Conservation (phyloP, 1,140 invertebrate genomes). For the Drosophila kepulauana region DNA sequence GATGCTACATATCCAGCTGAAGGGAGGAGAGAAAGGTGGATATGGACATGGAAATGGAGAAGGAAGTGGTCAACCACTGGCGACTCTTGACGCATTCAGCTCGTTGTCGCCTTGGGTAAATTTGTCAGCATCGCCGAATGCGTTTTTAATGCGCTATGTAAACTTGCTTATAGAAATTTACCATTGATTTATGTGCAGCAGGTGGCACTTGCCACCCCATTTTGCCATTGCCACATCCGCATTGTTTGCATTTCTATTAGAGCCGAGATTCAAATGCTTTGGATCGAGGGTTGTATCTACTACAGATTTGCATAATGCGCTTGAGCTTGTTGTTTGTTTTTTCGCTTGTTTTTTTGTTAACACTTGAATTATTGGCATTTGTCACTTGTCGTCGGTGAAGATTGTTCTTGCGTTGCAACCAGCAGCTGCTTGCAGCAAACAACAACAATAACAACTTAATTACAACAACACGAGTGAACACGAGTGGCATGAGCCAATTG, state of each 20-base stretch:
- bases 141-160: conserved; percentile 62
- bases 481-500: conserved; percentile 69
- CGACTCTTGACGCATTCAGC: conserved; percentile 11
- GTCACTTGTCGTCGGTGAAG: conserved; percentile 27
- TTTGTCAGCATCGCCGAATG: conserved; percentile 41
- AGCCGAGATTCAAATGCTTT: conserved; percentile 31
- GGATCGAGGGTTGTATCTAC: conserved; percentile 49
- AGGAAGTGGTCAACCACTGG: conserved; percentile 69
- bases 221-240: conserved; percentile 16
- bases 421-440: conserved; percentile 48
- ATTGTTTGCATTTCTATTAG: conserved; percentile 73
- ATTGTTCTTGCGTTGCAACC: conserved; percentile 34
- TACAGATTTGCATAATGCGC: conserved; percentile 74
- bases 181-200: conserved; percentile 66
- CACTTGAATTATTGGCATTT: conserved; percentile 74
- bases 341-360: conserved; percentile 55
- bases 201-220: conserved; percentile 50
- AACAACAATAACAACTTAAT: conserved; percentile 74
- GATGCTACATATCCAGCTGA: conserved; percentile 23
- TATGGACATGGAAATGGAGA: not conserved
- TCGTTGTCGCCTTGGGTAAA: conserved; percentile 21
- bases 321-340: conserved; percentile 45
- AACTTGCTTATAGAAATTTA: conserved; percentile 40
- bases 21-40: not conserved
- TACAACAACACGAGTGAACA: conserved; percentile 67